Evolutionary conservation across 2,113 vertebrate species (phyloP).

Genomic region (rat (Rattus norvegicus)): DNA sequence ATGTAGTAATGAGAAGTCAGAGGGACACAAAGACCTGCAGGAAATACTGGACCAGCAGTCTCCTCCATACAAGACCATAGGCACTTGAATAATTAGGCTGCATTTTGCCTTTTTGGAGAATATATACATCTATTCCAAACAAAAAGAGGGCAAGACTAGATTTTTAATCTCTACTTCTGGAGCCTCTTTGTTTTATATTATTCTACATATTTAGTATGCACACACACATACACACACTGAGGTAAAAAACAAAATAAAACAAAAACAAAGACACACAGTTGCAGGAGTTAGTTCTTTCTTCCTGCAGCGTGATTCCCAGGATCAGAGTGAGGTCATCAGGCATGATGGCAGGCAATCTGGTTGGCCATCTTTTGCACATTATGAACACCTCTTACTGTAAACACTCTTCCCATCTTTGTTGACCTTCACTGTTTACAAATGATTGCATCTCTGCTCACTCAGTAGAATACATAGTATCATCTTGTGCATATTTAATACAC

Average conservation of each 20-base stretch:
- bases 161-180: not conserved
- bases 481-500: too few relatives aligned
- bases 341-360: not conserved
- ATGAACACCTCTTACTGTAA: not conserved
- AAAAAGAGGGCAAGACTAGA: not conserved
- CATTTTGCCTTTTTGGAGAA: not conserved
- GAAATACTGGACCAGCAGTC: not conserved
- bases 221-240: too few relatives aligned
- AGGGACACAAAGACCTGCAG: not conserved
- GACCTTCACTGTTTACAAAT: not conserved
- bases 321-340: not conserved
- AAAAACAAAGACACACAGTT: not conserved
- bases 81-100: not conserved
- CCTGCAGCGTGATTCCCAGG: not conserved
- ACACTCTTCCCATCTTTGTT: not conserved
- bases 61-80: not conserved
- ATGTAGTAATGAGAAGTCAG: rapidly evolving
- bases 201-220: not conserved
- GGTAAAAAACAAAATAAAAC: too few relatives aligned
- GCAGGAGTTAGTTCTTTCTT: not conserved
- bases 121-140: not conserved
- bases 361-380: not conserved
- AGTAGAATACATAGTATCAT: not conserved
- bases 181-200: not conserved
- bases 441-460: not conserved